These are phyloP conservation scores for Syngnathus acus DNA, from an alignment of 2,797 vertebrate species.

Conservation along the genomic window DNA sequence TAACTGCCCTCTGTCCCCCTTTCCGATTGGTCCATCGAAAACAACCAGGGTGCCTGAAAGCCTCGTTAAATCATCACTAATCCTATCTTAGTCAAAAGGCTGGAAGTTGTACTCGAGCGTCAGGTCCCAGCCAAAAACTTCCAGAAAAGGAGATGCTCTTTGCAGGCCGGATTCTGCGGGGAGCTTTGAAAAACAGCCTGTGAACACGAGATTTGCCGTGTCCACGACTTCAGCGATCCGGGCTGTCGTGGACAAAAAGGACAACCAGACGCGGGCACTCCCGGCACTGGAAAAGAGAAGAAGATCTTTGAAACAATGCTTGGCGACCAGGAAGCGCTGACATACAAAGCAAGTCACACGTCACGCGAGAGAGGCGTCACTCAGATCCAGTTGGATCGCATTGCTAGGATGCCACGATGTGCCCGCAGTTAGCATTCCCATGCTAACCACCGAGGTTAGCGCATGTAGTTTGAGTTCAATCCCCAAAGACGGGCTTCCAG, in stretches of 20 bases:
- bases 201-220: conserved; percentile 42
- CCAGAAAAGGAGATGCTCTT: conserved; percentile 72
- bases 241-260: background rate
- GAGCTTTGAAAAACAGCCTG: conserved; percentile 57
- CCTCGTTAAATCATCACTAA: conserved; percentile 33
- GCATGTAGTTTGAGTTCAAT: background rate
- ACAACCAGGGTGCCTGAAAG: conserved; percentile 7
- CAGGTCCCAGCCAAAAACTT: conserved; percentile 56
- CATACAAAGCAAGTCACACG: background rate
- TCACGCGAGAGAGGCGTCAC: background rate
- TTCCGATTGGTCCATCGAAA: background rate
- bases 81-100: conserved; percentile 41
- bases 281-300: too few relatives aligned
- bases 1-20: too few relatives aligned
- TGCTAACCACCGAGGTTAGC: too few relatives aligned
- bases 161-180: conserved; percentile 35
- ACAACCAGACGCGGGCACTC: too few relatives aligned
- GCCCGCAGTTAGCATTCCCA: background rate
- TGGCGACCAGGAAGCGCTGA: background rate
- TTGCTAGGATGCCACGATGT: background rate
- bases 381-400: background rate
- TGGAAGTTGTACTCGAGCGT: conserved; percentile 33
- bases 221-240: background rate
- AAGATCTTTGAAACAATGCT: too few relatives aligned
- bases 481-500: background rate